Percentiles rank a stretch among this genome's conserved stretches.
phyloP scores from a whole-genome alignment of 2,888 invertebrate genomes.

The Spodoptera picta region DNA sequence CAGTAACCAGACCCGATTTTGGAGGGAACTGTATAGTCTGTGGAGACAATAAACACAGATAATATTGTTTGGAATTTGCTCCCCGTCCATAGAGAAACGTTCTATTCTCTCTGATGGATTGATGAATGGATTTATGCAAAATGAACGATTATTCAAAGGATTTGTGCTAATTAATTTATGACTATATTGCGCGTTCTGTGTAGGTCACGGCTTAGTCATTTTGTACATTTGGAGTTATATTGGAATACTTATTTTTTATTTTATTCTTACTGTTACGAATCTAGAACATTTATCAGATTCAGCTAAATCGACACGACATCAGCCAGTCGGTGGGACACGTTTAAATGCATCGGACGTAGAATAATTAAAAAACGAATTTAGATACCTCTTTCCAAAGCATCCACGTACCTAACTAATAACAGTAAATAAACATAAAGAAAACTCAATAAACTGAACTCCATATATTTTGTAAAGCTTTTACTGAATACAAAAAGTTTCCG shows the following conservation, averaged over 20 bases:
- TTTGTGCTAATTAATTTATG: slow-evolving; percentile 33
- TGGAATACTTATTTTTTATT: not conserved
- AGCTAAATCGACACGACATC: too few relatives aligned
- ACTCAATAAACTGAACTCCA: not conserved
- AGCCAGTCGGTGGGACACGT: too few relatives aligned
- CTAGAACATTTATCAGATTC: too few relatives aligned
- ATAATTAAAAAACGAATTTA: too few relatives aligned
- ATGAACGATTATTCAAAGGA: slow-evolving; percentile 27
- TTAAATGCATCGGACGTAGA: too few relatives aligned
- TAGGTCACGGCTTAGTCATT: slow-evolving; percentile 19
- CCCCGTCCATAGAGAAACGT: slow-evolving; percentile 16
- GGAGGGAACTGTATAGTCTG: slow-evolving; percentile 22
- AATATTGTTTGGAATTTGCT: slow-evolving; percentile 42
- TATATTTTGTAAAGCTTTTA: slow-evolving; percentile 6
- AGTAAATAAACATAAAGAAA: too few relatives aligned
- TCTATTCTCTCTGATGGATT: slow-evolving; percentile 11
- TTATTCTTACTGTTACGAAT: not conserved
- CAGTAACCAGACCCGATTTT: slow-evolving; percentile 26
- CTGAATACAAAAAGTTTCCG: slow-evolving; percentile 19
- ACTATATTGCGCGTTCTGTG: not conserved
- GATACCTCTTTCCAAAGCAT: too few relatives aligned
- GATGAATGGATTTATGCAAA: slow-evolving; percentile 23
- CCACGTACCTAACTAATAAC: too few relatives aligned
- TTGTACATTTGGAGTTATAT: slow-evolving; percentile 1
- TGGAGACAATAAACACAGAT: slow-evolving; percentile 45